Percentiles rank a stretch among this genome's conserved stretches.
phyloP scores from a whole-genome alignment of 2,113 vertebrate genomes.

The Catharus fuscescens region DNA sequence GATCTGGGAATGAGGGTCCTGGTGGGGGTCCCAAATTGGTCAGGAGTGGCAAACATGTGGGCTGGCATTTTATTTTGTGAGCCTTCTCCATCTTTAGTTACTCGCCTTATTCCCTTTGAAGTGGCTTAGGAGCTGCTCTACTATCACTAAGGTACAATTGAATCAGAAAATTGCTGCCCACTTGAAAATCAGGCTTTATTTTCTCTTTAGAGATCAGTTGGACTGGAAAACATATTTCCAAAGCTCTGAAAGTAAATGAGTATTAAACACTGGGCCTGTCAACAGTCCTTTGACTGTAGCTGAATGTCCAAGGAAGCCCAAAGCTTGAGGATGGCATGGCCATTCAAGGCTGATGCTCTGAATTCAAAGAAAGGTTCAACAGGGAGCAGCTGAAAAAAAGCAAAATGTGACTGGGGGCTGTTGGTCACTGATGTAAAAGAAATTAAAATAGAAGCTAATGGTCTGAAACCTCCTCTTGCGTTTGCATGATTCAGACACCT shows the following conservation, averaged over 20 bases:
- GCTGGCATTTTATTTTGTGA: background rate
- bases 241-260: background rate
- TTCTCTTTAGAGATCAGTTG: background rate
- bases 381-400: background rate
- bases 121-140: background rate
- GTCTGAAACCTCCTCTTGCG: background rate
- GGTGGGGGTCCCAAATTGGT: background rate
- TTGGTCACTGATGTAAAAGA: background rate
- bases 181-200: background rate
- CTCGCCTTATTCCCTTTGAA: background rate
- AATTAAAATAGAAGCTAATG: conserved; percentile 15
- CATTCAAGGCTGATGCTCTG: background rate
- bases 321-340: fast-evolving
- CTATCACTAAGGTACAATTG: background rate
- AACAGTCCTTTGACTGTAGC: background rate
- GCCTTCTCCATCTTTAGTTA: background rate
- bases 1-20: background rate
- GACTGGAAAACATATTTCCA: background rate
- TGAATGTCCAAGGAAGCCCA: background rate
- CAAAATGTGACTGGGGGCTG: background rate
- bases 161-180: background rate
- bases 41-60: background rate
- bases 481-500: conserved; percentile 20
- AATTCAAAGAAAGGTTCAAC: background rate
- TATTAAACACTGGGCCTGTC: background rate